Evolutionary conservation across 2,113 vertebrate genomes (phyloP).

Genomic region (Urocitellus parryii): DNA sequence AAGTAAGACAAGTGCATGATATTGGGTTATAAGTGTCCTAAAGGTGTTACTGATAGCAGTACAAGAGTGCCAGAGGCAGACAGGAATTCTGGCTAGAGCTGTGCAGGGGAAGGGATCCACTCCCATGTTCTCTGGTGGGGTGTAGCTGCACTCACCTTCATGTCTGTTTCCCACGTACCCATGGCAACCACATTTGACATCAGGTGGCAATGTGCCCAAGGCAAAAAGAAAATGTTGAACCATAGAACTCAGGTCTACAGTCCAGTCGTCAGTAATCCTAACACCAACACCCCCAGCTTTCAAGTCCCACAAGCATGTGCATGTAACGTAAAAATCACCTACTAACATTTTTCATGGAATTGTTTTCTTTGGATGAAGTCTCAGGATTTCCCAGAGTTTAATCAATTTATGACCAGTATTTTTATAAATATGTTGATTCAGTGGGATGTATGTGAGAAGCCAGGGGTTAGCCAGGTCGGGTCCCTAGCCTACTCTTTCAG

Average conservation of each 20-base stretch:
- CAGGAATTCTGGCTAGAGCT: background rate
- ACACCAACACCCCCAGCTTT: background rate
- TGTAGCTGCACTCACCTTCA: fast-evolving
- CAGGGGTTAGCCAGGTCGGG: background rate
- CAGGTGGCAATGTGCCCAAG: background rate
- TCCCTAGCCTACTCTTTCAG: background rate
- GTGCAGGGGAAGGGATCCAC: background rate
- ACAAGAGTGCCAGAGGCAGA: background rate
- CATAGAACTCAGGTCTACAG: background rate
- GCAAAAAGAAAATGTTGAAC: background rate
- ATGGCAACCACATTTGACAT: background rate
- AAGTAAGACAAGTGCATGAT: background rate
- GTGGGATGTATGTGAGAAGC: background rate
- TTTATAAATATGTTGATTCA: background rate
- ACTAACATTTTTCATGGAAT: background rate
- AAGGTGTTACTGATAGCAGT: background rate
- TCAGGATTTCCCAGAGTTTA: background rate
- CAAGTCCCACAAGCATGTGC: background rate
- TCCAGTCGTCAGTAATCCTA: background rate
- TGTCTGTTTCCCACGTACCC: fast-evolving
- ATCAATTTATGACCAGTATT: background rate
- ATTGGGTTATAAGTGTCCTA: background rate
- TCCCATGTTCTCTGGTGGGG: background rate
- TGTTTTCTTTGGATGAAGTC: background rate
- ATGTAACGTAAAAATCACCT: background rate